These are phyloP conservation scores for Arctocebus calabarensis DNA, from an alignment of 2,797 vertebrate genomes.

Conservation along the genomic window DNA sequence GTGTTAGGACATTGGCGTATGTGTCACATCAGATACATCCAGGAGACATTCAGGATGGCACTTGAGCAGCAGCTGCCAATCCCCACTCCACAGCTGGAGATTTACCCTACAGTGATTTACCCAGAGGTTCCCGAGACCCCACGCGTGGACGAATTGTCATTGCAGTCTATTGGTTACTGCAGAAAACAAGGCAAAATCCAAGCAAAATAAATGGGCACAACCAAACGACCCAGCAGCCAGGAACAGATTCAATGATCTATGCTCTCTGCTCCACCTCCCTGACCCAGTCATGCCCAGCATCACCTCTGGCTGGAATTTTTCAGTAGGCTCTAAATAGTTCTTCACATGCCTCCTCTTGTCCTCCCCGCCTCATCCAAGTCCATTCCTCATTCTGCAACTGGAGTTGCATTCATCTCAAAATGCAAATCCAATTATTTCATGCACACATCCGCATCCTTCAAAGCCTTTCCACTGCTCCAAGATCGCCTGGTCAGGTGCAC, in stretches of 20 bases:
- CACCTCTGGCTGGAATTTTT: background rate
- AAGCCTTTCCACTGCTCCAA: background rate
- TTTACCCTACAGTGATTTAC: background rate
- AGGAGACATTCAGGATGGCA: background rate
- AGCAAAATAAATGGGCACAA: background rate
- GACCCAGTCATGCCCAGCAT: background rate
- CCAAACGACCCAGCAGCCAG: background rate
- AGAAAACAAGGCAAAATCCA: background rate
- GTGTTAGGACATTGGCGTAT: background rate
- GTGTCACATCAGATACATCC: accelerated
- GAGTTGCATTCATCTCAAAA: background rate
- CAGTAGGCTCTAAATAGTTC: background rate
- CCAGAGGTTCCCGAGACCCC: background rate
- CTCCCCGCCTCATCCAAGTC: background rate
- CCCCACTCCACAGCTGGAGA: background rate
- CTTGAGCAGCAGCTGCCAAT: background rate
- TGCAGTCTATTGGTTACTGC: background rate
- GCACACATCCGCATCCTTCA: background rate
- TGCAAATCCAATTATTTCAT: background rate
- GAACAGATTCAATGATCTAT: background rate
- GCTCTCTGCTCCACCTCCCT: too few species aligned
- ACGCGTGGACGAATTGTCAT: background rate
- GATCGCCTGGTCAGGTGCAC: background rate
- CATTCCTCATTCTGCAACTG: background rate
- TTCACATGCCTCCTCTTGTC: background rate